Conservation (phyloP, 37 sponge, comb jelly and placozoan genomes). For the Theonella swinhoei region DNA sequence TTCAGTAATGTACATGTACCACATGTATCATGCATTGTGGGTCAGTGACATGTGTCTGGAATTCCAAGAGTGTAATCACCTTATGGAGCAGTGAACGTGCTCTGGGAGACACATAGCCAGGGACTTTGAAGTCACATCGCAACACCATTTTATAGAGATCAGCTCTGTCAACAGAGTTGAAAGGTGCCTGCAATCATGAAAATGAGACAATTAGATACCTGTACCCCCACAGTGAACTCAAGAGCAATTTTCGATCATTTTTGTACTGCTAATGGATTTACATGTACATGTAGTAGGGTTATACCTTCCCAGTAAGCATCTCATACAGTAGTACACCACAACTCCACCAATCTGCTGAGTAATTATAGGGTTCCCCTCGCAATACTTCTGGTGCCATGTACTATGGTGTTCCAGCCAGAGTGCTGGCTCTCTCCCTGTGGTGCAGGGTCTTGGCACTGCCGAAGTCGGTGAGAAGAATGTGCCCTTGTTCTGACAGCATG, state of each 20-base stretch:
- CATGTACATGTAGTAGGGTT: too few species aligned
- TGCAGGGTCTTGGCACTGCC: constrained; percentile 81
- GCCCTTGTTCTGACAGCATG: constrained; percentile 68
- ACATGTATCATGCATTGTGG: too few species aligned
- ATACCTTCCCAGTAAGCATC: constrained; percentile 77
- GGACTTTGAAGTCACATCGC: constrained; percentile 36
- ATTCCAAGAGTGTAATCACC: too few species aligned
- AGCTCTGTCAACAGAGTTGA: constrained; percentile 53
- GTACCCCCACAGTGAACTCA: background rate
- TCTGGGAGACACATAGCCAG: constrained; percentile 42
- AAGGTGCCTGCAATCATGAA: constrained; percentile 63
- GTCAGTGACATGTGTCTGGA: too few species aligned
- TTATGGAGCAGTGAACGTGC: constrained; percentile 58
- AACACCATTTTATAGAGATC: constrained; percentile 65
- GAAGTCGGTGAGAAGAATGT: constrained; percentile 82
- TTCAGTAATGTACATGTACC: too few species aligned
- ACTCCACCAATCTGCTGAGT: constrained; percentile 89
- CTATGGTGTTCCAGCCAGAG: constrained; percentile 82
- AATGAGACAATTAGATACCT: background rate
- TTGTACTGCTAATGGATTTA: too few species aligned
- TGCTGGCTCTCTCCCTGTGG: constrained; percentile 52
- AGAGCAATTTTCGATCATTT: background rate
- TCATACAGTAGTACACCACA: constrained; percentile 80
- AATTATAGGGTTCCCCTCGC: constrained; percentile 45
- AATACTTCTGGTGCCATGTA: constrained; percentile 91